Conservation (phyloP, 1,140 invertebrate genomes). For the Rhizoglyphus robini region DNA sequence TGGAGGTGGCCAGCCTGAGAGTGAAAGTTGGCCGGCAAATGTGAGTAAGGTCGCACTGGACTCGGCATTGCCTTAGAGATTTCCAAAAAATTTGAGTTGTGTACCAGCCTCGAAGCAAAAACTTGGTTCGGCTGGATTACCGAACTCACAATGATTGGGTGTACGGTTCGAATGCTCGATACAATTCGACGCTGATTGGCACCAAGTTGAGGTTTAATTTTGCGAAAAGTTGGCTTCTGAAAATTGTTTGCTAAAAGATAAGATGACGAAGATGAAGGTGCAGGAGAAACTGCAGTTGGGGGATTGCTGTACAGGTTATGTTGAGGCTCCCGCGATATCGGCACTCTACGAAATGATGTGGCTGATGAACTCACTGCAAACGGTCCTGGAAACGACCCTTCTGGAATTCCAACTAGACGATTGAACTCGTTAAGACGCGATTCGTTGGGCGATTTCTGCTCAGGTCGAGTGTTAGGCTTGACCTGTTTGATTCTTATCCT, state of each 20-base stretch:
- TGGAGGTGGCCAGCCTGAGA: no score
- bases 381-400: neutral
- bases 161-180: neutral
- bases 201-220: conserved; percentile 8
- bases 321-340: neutral
- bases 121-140: neutral
- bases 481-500: conserved; percentile 9
- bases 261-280: neutral
- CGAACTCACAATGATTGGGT: neutral
- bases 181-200: neutral
- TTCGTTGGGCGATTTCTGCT: neutral
- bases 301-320: neutral
- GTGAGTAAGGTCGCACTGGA: neutral
- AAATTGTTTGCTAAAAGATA: conserved; percentile 13
- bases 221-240: conserved; percentile 10
- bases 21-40: no score
- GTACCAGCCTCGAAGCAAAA: neutral
- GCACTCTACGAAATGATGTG: conserved; percentile 13
- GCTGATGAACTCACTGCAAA: neutral
- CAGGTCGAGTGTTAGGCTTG: no score
- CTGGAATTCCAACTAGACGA: neutral
- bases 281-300: neutral
- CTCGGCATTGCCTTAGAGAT: neutral
- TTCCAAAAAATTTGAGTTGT: conserved; percentile 3
- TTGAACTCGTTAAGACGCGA: neutral